Evolutionary conservation across 1,140 invertebrate genomes (phyloP).

Genomic region (Spodoptera frugiperda): DNA sequence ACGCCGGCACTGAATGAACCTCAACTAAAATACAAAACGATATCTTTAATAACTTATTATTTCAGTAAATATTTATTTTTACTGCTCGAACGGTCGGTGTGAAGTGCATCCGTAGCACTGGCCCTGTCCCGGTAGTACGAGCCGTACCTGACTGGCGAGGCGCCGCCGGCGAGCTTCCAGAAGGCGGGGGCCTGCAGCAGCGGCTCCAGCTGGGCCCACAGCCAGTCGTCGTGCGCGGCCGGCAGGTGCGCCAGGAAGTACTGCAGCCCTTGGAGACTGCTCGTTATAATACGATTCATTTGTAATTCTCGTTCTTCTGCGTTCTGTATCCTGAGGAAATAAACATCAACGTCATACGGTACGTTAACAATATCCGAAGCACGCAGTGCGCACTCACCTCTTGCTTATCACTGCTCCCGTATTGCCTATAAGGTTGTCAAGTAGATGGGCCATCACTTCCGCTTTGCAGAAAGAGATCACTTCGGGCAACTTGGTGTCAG

Average conservation of each 20-base stretch:
- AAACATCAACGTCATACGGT: not conserved
- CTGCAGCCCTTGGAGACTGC: constrained; percentile 62
- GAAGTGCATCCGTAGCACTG: too few species aligned
- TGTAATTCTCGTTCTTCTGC: constrained; percentile 59
- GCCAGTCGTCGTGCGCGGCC: constrained; percentile 58
- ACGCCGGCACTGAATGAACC: too few species aligned
- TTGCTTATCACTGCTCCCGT: constrained; percentile 63
- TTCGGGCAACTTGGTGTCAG: constrained; percentile 70
- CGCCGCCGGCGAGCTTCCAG: constrained; percentile 60
- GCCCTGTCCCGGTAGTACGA: too few species aligned
- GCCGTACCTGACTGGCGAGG: constrained; percentile 51
- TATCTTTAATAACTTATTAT: too few species aligned
- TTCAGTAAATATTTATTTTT: too few species aligned
- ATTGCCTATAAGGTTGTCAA: constrained; percentile 68
- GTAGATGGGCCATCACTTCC: constrained; percentile 65
- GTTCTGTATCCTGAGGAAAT: constrained; percentile 55
- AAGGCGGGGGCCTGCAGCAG: constrained; percentile 50
- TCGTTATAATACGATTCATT: constrained; percentile 49
- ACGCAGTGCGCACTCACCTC: constrained; percentile 57
- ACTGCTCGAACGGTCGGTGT: too few species aligned
- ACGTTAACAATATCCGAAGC: too few species aligned
- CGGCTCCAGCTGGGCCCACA: constrained; percentile 56
- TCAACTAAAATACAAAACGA: too few species aligned
- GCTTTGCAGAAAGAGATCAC: constrained; percentile 76
- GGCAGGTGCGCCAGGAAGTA: constrained; percentile 54